Evolutionary conservation across 2,113 vertebrate species (phyloP).

Genomic region (Saiga tatarica): DNA sequence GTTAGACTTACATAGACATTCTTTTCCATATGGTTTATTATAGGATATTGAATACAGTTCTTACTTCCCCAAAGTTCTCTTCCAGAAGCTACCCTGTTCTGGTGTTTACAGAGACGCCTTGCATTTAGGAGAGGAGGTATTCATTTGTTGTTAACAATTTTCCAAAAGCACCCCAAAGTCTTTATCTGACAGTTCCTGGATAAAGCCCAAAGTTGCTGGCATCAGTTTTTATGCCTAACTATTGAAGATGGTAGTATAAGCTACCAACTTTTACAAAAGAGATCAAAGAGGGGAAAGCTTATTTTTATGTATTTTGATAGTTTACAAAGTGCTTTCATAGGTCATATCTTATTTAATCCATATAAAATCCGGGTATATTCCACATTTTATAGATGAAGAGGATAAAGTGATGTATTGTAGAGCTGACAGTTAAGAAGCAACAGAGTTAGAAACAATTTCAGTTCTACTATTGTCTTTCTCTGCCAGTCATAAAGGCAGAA

Average conservation of each 20-base stretch:
- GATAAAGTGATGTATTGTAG: not conserved
- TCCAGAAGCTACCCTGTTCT: not conserved
- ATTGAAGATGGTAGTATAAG: not conserved
- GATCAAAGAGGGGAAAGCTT: not conserved
- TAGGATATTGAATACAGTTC: not conserved
- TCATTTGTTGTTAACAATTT: slow-evolving; percentile 9
- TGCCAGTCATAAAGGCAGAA: not conserved
- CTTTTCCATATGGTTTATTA: not conserved
- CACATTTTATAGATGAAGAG: not conserved
- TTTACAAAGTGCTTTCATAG: not conserved
- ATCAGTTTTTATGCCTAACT: not conserved
- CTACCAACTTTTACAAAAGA: slow-evolving; percentile 5
- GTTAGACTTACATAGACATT: not conserved
- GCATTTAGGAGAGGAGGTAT: not conserved
- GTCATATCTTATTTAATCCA: not conserved
- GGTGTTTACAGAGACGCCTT: not conserved
- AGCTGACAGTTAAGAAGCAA: not conserved
- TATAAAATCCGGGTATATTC: not conserved
- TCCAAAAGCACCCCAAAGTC: not conserved
- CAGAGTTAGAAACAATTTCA: not conserved
- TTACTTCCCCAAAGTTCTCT: not conserved
- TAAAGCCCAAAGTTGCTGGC: not conserved
- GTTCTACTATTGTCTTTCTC: not conserved
- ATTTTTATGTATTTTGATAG: not conserved
- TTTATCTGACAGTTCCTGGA: not conserved